Percentiles rank a stretch among this genome's conserved stretches.
phyloP scores from a whole-genome alignment of 2,888 invertebrate species.

The Trissolcus japonicus region DNA sequence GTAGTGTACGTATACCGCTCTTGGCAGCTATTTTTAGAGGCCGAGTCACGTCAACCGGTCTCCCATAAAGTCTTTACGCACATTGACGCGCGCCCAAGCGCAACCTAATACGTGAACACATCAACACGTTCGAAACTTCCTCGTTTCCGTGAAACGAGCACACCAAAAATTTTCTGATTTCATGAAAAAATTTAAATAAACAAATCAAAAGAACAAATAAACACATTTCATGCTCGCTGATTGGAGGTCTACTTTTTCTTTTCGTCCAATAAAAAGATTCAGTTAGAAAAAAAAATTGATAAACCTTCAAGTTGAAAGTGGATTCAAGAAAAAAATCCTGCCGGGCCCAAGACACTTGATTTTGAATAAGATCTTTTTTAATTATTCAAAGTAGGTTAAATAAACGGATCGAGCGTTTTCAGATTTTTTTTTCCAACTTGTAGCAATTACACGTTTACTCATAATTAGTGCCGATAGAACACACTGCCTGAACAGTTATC shows the following conservation, averaged over 20 bases:
- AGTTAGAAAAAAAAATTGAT: too few relatives aligned
- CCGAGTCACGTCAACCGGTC: conserved; percentile 70
- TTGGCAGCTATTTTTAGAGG: conserved; percentile 71
- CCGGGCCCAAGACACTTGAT: not conserved
- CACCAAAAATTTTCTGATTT: not conserved
- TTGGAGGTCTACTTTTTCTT: too few relatives aligned
- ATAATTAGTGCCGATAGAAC: conserved; percentile 36
- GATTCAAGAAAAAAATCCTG: too few relatives aligned
- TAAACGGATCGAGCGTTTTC: conserved; percentile 8
- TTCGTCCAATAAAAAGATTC: too few relatives aligned
- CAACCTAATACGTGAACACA: conserved; percentile 51
- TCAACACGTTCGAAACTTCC: conserved; percentile 62
- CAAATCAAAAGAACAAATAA: not conserved
- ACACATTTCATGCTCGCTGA: not conserved
- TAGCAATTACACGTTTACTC: conserved; percentile 29
- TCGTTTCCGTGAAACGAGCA: conserved; percentile 64
- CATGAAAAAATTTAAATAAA: too few relatives aligned
- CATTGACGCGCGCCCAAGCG: conserved; percentile 51
- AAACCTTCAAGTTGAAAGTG: too few relatives aligned
- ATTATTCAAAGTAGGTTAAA: conserved; percentile 1
- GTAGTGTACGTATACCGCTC: conserved; percentile 54
- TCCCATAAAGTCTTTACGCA: conserved; percentile 62
- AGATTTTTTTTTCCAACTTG: conserved; percentile 27
- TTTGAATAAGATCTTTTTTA: not conserved
- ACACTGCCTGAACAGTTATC: conserved; percentile 28